phyloP scores from a whole-genome alignment of 2,113 vertebrate genomes.

The Vanacampus margaritifer region DNA sequence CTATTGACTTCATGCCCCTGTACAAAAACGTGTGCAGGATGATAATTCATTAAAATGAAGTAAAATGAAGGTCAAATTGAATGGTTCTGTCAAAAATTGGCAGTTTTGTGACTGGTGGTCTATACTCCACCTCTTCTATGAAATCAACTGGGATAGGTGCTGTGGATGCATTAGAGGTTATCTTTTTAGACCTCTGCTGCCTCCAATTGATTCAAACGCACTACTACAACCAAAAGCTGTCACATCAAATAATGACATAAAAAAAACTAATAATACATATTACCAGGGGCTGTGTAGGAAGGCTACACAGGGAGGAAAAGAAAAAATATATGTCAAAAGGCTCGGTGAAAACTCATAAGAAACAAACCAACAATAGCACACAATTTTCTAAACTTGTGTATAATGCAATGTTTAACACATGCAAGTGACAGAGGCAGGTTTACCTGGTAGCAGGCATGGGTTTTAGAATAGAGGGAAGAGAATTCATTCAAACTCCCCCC shows the following conservation, averaged over 20 bases:
- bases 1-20: no score
- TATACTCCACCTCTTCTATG: background rate
- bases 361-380: background rate
- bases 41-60: background rate
- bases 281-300: background rate
- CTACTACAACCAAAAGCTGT: conserved; percentile 26
- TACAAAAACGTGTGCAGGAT: no score
- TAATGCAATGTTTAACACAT: conserved; percentile 12
- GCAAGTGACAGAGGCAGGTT: conserved; percentile 19
- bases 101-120: background rate
- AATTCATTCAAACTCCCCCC: conserved; percentile 58
- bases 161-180: no score
- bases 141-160: background rate
- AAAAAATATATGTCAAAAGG: background rate
- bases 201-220: conserved; percentile 37
- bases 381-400: background rate
- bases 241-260: background rate
- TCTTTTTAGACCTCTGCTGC: conserved; percentile 49
- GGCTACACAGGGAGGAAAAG: background rate
- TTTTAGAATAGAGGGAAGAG: conserved; percentile 64
- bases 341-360: background rate
- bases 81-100: background rate
- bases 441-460: conserved; percentile 66
- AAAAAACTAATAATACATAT: background rate
- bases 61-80: background rate